A percentile compares a stretch with the other conserved stretches of the same genome.
Evolutionary conservation across 1,140 invertebrate genomes (phyloP).

Genomic region (Drosophila auraria): DNA sequence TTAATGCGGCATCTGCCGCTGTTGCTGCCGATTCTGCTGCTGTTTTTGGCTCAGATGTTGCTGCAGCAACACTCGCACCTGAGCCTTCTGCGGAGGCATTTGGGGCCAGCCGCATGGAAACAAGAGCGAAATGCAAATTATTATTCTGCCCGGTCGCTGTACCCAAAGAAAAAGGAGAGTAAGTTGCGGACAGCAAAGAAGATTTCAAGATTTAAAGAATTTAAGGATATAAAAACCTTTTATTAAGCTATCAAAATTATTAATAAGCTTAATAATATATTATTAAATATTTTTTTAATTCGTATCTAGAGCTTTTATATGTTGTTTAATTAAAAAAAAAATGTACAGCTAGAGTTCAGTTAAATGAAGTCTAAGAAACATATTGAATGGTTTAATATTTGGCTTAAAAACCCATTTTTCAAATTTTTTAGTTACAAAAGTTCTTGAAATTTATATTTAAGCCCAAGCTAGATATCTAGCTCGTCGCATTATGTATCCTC

Average conservation of each 20-base stretch:
- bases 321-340: too few species aligned
- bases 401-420: neutral
- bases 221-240: neutral
- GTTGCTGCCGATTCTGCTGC: constrained; percentile 14
- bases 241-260: neutral
- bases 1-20: constrained; percentile 54
- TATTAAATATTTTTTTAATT: neutral
- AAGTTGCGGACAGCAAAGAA: neutral
- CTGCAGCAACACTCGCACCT: constrained; percentile 42
- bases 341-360: too few species aligned
- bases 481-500: neutral
- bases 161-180: neutral
- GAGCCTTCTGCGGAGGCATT: constrained; percentile 29
- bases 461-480: neutral
- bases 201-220: neutral
- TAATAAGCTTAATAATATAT: too few species aligned
- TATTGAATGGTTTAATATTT: neutral
- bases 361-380: too few species aligned
- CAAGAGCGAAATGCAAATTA: constrained; percentile 44
- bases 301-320: neutral
- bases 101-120: constrained; percentile 41
- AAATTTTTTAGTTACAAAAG: neutral
- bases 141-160: constrained; percentile 8
- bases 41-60: constrained; percentile 36
- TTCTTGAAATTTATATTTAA: constrained; percentile 10